Evolutionary conservation across 1,140 invertebrate genomes (phyloP), one percentile per base, ranked within the genome.

Genomic region (Rhopalosiphum maidis): DNA sequence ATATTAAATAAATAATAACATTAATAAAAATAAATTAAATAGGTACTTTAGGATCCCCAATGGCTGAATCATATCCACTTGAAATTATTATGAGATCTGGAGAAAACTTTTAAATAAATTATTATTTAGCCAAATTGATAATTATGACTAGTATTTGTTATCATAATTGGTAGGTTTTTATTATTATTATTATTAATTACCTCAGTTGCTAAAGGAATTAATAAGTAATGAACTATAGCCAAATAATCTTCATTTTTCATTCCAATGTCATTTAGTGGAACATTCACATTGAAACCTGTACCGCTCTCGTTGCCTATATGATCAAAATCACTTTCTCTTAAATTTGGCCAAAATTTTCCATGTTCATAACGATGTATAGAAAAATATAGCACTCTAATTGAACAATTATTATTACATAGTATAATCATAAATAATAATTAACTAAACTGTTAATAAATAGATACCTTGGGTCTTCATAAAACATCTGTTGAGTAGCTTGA

Each of bases 311-410:
- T 95, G 2, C 99, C 99, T 82, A 98, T 96, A 94, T 97, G 97
- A 95, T 98, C 96, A 95, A 97, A 99, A 95, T 99, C 96, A 0
- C 98, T 98, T 95, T 99, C 98, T 83, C 96, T 95, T 30, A 99
- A 95, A 95, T 98, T 97, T 0, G 99, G 99, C 98, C 99, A 99
- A 95, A 99, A 99, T 91, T 95, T 96, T 2, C 99, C 99, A 95
- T 98, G 95, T 95, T 99, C 98, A 95, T 98, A 99, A 6, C 99
- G 98, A 96, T 99, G 99, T 94, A 99, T 98, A 0, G 99, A 99
- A 95, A 99, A 98, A 95, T 99, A 99, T 23, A 99, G 95, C 54
- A 99, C 99, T 95, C 98, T 98, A 95, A 94, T 94, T 94, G n/a
- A 92, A 60, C 18, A 92, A 35, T 48, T 87, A 18, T 30, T 35